Percentiles rank a stretch among this genome's conserved stretches.
Conservation (phyloP, 35 echinoderm and acorn worm species). For the Ptychodera flava region DNA sequence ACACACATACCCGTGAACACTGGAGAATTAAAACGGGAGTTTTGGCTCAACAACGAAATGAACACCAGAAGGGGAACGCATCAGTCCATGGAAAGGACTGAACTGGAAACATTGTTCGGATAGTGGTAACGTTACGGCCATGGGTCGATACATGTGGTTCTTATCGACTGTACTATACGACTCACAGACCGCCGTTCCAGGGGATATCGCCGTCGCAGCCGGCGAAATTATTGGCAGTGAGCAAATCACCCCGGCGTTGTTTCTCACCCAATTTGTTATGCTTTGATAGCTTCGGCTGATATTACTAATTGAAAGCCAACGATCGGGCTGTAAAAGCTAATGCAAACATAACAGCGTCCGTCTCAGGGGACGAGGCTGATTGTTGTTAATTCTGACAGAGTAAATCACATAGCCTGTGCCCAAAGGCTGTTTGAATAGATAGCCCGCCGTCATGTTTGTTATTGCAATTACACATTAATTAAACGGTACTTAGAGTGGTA, state of each 20-base stretch:
- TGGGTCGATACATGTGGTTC: too few species aligned
- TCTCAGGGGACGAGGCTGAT: not conserved
- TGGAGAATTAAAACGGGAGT: too few species aligned
- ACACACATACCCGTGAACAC: too few species aligned
- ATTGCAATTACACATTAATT: not conserved
- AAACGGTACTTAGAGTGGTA: not conserved
- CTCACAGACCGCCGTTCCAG: too few species aligned
- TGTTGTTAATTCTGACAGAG: not conserved
- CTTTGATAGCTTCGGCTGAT: not conserved
- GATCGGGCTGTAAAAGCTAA: not conserved
- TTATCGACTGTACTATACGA: too few species aligned
- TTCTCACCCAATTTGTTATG: not conserved
- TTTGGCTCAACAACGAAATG: too few species aligned
- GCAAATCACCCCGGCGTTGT: not conserved
- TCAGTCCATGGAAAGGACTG: too few species aligned
- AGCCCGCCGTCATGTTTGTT: not conserved
- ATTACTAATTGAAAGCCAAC: slow-evolving; percentile 1
- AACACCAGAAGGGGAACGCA: too few species aligned
- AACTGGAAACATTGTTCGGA: too few species aligned
- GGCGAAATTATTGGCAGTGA: too few species aligned
- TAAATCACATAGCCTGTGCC: not conserved
- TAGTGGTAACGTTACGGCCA: too few species aligned
- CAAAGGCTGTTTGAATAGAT: not conserved
- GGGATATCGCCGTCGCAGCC: too few species aligned
- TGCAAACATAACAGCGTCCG: not conserved